Evolutionary conservation across 2,888 invertebrate species (phyloP).

Genomic region (Apotomis capreana): DNA sequence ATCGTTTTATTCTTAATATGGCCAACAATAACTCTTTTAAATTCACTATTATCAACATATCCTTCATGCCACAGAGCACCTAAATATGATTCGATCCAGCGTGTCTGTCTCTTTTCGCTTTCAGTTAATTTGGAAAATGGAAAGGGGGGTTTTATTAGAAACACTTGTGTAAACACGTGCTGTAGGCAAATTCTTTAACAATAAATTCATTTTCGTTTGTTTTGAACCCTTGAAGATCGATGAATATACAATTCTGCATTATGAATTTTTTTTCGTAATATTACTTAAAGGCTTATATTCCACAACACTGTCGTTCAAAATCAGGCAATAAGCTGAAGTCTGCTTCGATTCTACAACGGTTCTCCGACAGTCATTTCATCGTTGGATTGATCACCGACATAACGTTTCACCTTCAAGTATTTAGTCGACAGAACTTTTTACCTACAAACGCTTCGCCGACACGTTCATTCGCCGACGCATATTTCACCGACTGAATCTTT

Average conservation of each 20-base stretch:
- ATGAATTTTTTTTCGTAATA: constrained; percentile 28
- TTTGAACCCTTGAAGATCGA: constrained; percentile 37
- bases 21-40: constrained; percentile 8
- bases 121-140: constrained; percentile 14
- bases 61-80: constrained; percentile 22
- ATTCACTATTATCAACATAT: constrained; percentile 17
- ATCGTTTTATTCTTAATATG: constrained; percentile 10
- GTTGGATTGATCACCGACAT: too few relatives aligned
- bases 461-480: too few relatives aligned
- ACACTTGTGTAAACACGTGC: constrained; percentile 10
- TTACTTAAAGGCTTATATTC: constrained; percentile 15
- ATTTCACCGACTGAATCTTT: too few relatives aligned
- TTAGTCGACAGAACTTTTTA: too few relatives aligned
- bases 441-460: too few relatives aligned
- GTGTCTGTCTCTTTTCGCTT: constrained; percentile 17
- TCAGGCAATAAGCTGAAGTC: constrained; percentile 12
- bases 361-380: too few relatives aligned
- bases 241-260: constrained; percentile 5
- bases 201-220: neutral
- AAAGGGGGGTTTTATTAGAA: constrained; percentile 28
- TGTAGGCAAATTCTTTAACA: constrained; percentile 3
- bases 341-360: too few relatives aligned
- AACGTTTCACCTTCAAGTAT: too few relatives aligned
- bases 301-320: constrained; percentile 15
- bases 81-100: constrained; percentile 21